phyloP scores from a whole-genome alignment of 2,113 vertebrate genomes.

The Pomatorhinus ruficollis region DNA sequence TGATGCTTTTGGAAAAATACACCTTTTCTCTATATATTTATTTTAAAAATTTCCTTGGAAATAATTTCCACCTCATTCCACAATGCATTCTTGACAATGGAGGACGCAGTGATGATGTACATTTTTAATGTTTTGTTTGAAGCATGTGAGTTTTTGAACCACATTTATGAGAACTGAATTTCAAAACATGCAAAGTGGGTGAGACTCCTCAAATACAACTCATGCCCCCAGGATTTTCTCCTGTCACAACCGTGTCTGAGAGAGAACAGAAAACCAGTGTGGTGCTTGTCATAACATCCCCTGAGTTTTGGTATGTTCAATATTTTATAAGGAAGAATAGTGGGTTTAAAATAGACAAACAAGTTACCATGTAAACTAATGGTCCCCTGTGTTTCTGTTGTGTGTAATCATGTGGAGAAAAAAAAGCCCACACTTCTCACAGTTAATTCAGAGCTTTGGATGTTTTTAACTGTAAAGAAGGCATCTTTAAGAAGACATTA shows the following conservation, averaged over 20 bases:
- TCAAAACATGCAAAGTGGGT: neutral
- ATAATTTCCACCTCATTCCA: neutral
- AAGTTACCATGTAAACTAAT: neutral
- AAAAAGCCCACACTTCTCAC: neutral
- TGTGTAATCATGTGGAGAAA: fast-evolving
- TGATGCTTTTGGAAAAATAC: neutral
- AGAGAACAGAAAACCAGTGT: neutral
- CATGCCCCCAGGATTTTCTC: neutral
- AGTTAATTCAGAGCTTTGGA: neutral
- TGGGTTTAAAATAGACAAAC: neutral
- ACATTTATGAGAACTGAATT: neutral
- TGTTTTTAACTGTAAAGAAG: neutral
- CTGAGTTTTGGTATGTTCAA: neutral
- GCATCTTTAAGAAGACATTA: neutral
- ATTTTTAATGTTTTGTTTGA: neutral
- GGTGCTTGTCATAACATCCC: neutral
- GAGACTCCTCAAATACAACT: neutral
- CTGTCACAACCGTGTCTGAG: neutral
- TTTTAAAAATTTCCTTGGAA: neutral
- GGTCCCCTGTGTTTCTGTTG: neutral
- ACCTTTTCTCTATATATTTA: neutral
- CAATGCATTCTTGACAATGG: neutral
- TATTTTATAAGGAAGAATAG: neutral
- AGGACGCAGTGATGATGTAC: neutral
- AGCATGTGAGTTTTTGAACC: neutral